Percentiles rank a stretch among this genome's conserved stretches.
phyloP scores from a whole-genome alignment of 2,888 invertebrate genomes.

The Stratiomys singularior region DNA sequence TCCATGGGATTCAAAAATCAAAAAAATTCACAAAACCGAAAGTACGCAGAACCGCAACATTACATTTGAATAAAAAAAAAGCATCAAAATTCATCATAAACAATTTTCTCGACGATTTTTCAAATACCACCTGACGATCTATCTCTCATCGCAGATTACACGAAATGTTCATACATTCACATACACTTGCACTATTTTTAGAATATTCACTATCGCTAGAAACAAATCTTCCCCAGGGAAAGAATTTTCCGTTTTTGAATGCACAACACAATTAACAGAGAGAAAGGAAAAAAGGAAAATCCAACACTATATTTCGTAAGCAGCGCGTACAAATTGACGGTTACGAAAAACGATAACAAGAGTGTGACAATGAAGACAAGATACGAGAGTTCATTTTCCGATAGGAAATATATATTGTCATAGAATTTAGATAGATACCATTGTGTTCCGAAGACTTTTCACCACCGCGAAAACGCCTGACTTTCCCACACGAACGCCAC shows the following conservation, averaged over 20 bases:
- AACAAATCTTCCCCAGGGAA: conserved; percentile 10
- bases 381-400: not conserved
- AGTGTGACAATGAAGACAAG: not conserved
- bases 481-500: conserved; percentile 19
- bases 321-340: not conserved
- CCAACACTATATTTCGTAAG: too few species aligned
- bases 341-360: conserved; percentile 1
- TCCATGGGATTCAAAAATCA: too few species aligned
- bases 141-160: not conserved
- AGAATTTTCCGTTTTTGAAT: conserved; percentile 35
- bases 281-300: too few species aligned
- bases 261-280: conserved; percentile 18
- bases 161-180: not conserved
- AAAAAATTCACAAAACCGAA: too few species aligned
- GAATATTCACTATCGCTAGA: conserved; percentile 25
- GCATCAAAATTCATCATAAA: not conserved
- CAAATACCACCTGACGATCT: conserved; percentile 37
- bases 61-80: not conserved
- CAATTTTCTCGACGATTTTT: not conserved
- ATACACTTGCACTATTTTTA: conserved; percentile 29
- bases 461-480: conserved; percentile 19
- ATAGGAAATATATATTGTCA: not conserved
- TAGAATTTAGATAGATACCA: conserved; percentile 7
- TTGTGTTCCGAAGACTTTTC: not conserved
- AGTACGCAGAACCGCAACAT: not conserved